phyloP scores from a whole-genome alignment of 2,113 vertebrate genomes.

The Melanerpes aurifrons region DNA sequence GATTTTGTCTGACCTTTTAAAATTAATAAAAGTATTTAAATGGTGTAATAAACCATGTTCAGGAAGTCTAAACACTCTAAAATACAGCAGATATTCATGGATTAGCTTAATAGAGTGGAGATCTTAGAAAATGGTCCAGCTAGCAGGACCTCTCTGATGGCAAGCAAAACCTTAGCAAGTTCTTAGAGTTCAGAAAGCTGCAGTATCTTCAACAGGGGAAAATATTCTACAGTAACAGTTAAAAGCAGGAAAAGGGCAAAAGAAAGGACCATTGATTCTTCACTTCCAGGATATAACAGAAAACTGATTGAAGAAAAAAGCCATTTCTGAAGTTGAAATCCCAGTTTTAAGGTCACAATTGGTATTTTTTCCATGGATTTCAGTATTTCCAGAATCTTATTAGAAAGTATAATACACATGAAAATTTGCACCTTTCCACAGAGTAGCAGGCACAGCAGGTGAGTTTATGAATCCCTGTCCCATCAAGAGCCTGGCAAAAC shows the following conservation, averaged over 20 bases:
- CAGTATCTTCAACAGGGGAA: background rate
- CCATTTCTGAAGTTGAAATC: background rate
- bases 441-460: background rate
- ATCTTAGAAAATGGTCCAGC: background rate
- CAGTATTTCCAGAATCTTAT: background rate
- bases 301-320: background rate
- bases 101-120: background rate
- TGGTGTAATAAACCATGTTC: background rate
- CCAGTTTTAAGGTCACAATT: background rate
- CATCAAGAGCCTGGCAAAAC: fast-evolving
- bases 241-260: background rate
- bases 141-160: background rate
- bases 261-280: background rate
- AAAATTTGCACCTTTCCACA: background rate
- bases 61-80: background rate
- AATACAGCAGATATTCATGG: background rate
- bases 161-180: background rate
- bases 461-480: background rate
- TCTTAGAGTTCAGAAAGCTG: background rate
- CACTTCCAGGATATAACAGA: background rate
- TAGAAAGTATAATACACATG: background rate
- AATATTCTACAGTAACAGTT: background rate
- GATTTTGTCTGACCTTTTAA: slow-evolving; percentile 66
- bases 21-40: slow-evolving; percentile 40
- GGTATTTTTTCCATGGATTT: background rate